Percentiles rank a stretch among this genome's conserved stretches.
phyloP scores from a whole-genome alignment of 64 coral and sea anemone species.

The Astreopora myriophthalma region DNA sequence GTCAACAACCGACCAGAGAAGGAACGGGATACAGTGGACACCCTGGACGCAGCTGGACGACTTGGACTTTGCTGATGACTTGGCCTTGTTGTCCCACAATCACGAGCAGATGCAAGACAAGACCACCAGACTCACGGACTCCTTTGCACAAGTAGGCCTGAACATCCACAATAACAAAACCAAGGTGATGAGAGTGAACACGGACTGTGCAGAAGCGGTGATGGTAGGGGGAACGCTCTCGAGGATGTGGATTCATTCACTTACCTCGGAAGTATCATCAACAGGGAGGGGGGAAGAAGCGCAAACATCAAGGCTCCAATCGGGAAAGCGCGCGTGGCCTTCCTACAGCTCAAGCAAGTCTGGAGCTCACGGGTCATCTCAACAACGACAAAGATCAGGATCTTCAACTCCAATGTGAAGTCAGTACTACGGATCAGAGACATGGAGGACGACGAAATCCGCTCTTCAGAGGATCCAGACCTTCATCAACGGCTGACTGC shows the following conservation, averaged over 20 bases:
- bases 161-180: not conserved
- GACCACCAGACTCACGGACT: not conserved
- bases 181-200: not conserved
- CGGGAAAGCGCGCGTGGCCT: not conserved
- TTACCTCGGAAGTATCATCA: not conserved
- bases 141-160: not conserved
- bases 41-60: not conserved
- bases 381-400: not conserved
- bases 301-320: not conserved
- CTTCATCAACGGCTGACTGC: not conserved
- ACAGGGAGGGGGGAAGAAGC: not conserved
- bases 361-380: not conserved
- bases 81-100: not conserved
- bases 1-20: not conserved
- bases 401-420: conserved; percentile 17
- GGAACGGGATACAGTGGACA: no score
- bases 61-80: not conserved
- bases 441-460: conserved; percentile 17
- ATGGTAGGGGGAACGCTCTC: not conserved
- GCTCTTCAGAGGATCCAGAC: not conserved
- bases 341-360: not conserved
- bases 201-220: not conserved
- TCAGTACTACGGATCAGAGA: conserved; percentile 20
- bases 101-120: conserved; percentile 10
- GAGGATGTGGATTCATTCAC: not conserved